Conservation (phyloP, 2,113 vertebrate genomes). For the Piprites chloris region DNA sequence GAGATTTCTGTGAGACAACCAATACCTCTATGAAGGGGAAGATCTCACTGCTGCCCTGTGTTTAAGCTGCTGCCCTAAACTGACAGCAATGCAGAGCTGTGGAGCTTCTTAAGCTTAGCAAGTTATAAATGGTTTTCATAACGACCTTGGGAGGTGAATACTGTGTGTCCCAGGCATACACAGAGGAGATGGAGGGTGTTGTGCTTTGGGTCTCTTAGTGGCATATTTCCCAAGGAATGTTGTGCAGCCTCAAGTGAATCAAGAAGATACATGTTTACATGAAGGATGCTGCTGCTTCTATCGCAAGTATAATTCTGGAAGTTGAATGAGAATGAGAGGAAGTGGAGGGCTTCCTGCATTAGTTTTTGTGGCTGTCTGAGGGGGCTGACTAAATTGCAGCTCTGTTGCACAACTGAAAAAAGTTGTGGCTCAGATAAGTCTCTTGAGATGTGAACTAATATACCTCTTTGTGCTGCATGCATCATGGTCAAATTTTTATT, state of each 20-base stretch:
- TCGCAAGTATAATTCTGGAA: slow-evolving; percentile 5
- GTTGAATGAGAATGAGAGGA: slow-evolving; percentile 37
- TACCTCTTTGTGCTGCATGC: neutral
- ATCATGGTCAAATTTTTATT: neutral
- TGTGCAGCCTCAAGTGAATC: neutral
- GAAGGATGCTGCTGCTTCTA: neutral
- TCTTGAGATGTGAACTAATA: neutral
- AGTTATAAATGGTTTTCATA: neutral
- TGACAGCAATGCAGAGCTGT: neutral
- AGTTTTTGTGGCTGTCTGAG: slow-evolving; percentile 39
- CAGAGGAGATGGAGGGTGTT: neutral
- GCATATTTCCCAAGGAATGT: neutral
- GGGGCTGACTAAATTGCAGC: neutral
- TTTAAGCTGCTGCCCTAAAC: neutral
- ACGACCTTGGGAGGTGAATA: neutral
- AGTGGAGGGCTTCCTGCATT: slow-evolving; percentile 67
- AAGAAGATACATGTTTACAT: neutral
- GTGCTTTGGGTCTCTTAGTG: neutral
- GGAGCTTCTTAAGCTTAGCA: slow-evolving; percentile 5
- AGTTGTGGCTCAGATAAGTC: neutral
- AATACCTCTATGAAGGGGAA: neutral
- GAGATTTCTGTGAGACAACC: neutral
- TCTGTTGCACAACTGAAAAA: slow-evolving; percentile 2
- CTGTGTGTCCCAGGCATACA: neutral
- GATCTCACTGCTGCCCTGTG: neutral